These are phyloP conservation scores for Drosophila grimshawi DNA, from an alignment of 1,140 invertebrate species.

Conservation along the genomic window DNA sequence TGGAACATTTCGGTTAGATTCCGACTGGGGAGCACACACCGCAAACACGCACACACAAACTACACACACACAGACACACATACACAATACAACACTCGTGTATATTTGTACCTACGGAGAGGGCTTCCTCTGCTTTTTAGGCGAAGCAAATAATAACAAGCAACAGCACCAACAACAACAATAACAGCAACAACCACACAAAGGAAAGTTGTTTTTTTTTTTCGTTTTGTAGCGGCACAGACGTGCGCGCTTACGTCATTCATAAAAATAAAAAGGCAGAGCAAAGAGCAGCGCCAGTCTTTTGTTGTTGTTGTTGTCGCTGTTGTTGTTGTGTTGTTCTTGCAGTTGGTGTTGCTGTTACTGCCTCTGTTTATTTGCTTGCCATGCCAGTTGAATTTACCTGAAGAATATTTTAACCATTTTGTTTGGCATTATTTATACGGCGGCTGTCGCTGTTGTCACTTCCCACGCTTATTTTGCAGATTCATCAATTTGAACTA, in stretches of 20 bases:
- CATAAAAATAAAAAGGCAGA: conserved; percentile 74
- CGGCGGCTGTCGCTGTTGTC: conserved; percentile 31
- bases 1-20: too few relatives aligned
- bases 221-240: conserved; percentile 58
- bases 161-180: conserved; percentile 17
- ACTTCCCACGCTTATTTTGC: conserved; percentile 28
- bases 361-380: conserved; percentile 28
- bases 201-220: conserved; percentile 53
- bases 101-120: conserved; percentile 25
- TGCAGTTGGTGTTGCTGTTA: conserved; percentile 43
- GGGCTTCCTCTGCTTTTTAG: conserved; percentile 42
- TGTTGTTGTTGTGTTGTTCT: conserved; percentile 16
- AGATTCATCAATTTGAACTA: conserved; percentile 36
- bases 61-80: too few relatives aligned
- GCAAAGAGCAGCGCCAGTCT: conserved; percentile 37
- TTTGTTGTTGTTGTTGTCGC: background rate
- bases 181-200: conserved; percentile 36
- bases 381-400: conserved; percentile 49
- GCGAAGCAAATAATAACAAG: conserved; percentile 30
- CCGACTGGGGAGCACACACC: too few relatives aligned
- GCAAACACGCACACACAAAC: too few relatives aligned
- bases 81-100: background rate
- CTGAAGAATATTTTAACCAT: conserved; percentile 80
- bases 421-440: conserved; percentile 64
- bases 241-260: conserved; percentile 73